phyloP scores from a whole-genome alignment of 2,797 vertebrate genomes.

The Chaunax sp. region DNA sequence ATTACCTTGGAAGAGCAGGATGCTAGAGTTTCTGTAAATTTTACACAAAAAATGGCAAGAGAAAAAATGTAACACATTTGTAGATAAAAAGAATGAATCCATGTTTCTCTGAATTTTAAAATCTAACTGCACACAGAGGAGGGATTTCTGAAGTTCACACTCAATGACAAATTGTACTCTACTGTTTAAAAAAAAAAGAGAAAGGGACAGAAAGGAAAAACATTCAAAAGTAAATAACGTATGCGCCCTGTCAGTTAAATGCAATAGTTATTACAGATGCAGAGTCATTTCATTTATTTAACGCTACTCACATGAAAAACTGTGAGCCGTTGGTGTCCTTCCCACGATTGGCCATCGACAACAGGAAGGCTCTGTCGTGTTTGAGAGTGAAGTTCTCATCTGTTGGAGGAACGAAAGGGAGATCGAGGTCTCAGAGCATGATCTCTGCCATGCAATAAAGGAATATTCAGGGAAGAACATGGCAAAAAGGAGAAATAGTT shows the following conservation, averaged over 20 bases:
- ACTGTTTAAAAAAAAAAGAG: slow-evolving; percentile 59
- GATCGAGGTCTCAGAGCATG: slow-evolving; percentile 32
- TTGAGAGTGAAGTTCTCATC: slow-evolving; percentile 99
- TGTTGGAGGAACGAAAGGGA: slow-evolving; percentile 85
- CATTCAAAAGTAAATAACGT: slow-evolving; percentile 15
- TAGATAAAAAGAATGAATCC: slow-evolving; percentile 92
- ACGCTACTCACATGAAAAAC: slow-evolving; percentile 97
- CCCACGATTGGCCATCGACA: slow-evolving; percentile 99
- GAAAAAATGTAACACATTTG: slow-evolving; percentile 99
- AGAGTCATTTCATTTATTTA: slow-evolving; percentile 17
- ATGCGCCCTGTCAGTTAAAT: slow-evolving; percentile 20
- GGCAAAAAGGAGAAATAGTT: slow-evolving; percentile 23
- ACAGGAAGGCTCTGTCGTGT: slow-evolving; percentile 98
- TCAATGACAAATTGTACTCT: slow-evolving; percentile 62
- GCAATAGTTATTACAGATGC: slow-evolving; percentile 11
- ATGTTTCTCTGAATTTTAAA: slow-evolving; percentile 87
- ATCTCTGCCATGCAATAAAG: neutral
- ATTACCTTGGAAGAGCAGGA: slow-evolving; percentile 99
- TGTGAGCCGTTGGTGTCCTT: slow-evolving; percentile 99
- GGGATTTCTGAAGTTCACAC: slow-evolving; percentile 62
- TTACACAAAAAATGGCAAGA: slow-evolving; percentile 99
- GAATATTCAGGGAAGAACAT: slow-evolving; percentile 45
- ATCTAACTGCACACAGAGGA: slow-evolving; percentile 78
- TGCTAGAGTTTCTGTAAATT: slow-evolving; percentile 99
- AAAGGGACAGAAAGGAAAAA: slow-evolving; percentile 46